Evolutionary conservation across 1,140 invertebrate genomes (phyloP), one percentile per base, ranked within the genome.

Genomic region (Drosophila nigrodunni): DNA sequence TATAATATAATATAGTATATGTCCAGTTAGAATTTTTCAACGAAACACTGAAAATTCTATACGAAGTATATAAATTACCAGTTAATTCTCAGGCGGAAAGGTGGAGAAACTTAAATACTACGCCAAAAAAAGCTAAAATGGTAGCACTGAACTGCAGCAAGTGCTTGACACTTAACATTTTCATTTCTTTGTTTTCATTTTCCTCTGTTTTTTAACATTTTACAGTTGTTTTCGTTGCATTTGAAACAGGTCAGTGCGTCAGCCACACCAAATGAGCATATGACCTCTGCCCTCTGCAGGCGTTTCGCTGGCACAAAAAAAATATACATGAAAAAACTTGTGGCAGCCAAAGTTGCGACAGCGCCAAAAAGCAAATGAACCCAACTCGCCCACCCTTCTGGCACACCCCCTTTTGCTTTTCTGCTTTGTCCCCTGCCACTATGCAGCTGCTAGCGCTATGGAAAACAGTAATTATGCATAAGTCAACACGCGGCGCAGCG

Each of bases 231-330:
- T 57, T 67, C 78, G 83, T 82, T 88, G 83, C 83, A 81, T 78
- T 83, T 77, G 85, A 87, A 87, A 87, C 80, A 83, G 83, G 83
- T 87, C 83, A 87, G 83, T 83, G 83, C 83, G 77, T 89, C 70
- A 68, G 88, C 80, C 83, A 87, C 83, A 74, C 76, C 79, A 87
- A 87, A 88, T 87, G 82, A 87, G 80, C 82, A 88, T 88, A 82
- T 86, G 80, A 82, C 69, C 71, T 70, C n/a, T 13, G 3, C 13
- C 9, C 47, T 4, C 7, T 57, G 25, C 9, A 10, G 8, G 9
- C 41, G 41, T 10, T 43, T 13, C 13, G 25, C 44, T 9, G 50
- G 39, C 37, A 52, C 25, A 30, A 30, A 30, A 30, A 30, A 30
- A 30, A 30, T 30, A 6, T 30, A 30, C 25, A 30, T 3, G 25